Evolutionary conservation across 2,888 invertebrate genomes (phyloP).

Genomic region (Clitarchus hookeri): DNA sequence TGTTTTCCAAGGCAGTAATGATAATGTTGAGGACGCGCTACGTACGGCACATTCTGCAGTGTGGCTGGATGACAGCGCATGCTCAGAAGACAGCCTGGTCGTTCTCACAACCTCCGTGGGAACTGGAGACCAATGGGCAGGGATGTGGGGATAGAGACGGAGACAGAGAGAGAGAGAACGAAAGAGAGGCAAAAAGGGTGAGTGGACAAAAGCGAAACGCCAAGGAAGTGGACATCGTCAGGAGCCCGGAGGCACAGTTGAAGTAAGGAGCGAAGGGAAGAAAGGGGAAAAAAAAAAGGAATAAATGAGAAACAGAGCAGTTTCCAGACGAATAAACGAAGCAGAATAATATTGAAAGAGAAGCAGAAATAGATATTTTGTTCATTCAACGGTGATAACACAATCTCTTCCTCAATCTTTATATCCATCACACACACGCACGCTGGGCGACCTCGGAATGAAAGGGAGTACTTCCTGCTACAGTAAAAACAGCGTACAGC

Average conservation of each 20-base stretch:
- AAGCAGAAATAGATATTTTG: constrained; percentile 14
- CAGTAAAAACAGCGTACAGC: not conserved
- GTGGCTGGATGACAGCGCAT: not conserved
- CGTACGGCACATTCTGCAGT: no score
- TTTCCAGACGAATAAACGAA: constrained; percentile 14
- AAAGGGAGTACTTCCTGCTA: not conserved
- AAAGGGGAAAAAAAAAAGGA: not conserved
- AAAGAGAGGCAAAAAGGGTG: no score
- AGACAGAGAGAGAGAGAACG: no score
- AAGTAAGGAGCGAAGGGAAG: not conserved
- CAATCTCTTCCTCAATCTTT: not conserved
- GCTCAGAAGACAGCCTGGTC: no score
- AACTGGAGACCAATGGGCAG: not conserved
- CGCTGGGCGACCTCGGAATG: not conserved
- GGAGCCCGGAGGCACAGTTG: not conserved
- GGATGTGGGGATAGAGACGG: no score
- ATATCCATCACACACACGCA: not conserved
- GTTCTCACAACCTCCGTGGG: not conserved
- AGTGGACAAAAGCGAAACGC: not conserved
- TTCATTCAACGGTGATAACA: constrained; percentile 14
- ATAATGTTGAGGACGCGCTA: no score
- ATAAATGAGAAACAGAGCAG: constrained; percentile 14
- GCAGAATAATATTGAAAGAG: constrained; percentile 10
- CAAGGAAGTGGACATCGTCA: not conserved
- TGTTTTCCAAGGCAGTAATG: no score